phyloP scores from a whole-genome alignment of 2,888 invertebrate species.

The Acronicta psi region DNA sequence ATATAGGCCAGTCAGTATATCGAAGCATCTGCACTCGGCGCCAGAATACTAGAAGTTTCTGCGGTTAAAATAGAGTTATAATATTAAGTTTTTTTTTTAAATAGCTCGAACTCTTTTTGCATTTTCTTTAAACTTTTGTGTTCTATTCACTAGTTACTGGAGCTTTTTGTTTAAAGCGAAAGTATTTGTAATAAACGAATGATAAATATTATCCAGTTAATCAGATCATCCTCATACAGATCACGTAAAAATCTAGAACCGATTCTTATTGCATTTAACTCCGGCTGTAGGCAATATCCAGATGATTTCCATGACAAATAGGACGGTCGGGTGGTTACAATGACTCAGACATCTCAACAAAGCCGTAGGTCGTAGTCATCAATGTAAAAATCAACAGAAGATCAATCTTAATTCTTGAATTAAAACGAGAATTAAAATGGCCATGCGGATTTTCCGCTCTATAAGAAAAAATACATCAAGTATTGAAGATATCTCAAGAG shows the following conservation, averaged over 20 bases:
- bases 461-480: too few relatives aligned
- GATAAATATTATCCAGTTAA: constrained; percentile 23
- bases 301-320: constrained; percentile 50
- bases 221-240: constrained; percentile 23
- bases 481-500: too few relatives aligned
- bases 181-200: constrained; percentile 25
- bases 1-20: constrained; percentile 45
- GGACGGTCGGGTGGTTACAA: constrained; percentile 38
- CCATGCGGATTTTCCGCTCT: too few relatives aligned
- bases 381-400: constrained; percentile 22
- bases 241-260: constrained; percentile 35
- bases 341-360: constrained; percentile 48
- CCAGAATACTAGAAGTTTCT: constrained; percentile 38
- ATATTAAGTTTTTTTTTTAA: constrained; percentile 9
- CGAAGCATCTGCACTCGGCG: constrained; percentile 43
- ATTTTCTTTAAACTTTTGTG: constrained; percentile 12
- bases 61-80: constrained; percentile 20
- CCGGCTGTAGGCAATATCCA: constrained; percentile 41
- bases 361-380: neutral
- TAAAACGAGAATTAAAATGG: too few relatives aligned
- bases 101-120: constrained; percentile 18
- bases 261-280: constrained; percentile 16
- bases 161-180: constrained; percentile 40
- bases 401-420: neutral
- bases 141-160: constrained; percentile 7